A percentile compares a stretch with the other conserved stretches of the same genome.
phyloP scores from a whole-genome alignment of 2,888 invertebrate species.

The Trissolcus brochymenae region DNA sequence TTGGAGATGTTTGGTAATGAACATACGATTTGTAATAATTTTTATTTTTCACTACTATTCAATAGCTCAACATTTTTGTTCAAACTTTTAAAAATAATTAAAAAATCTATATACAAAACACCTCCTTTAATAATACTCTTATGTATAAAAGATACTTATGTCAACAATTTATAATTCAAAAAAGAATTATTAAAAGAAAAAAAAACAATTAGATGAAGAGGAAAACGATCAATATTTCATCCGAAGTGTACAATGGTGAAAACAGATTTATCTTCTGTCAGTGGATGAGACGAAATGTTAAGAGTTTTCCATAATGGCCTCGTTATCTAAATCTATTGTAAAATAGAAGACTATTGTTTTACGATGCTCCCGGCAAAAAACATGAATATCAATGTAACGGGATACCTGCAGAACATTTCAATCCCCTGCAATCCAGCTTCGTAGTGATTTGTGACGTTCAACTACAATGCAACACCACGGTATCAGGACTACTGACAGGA shows the following conservation, averaged over 20 bases:
- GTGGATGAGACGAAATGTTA: conserved; percentile 24
- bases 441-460: too few relatives aligned
- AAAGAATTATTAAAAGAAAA: conserved; percentile 26
- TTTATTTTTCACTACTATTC: background rate
- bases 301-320: conserved; percentile 45
- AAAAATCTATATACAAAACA: conserved; percentile 15
- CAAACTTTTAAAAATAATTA: background rate
- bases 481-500: too few relatives aligned
- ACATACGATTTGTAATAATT: conserved; percentile 2
- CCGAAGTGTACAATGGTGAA: background rate
- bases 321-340: conserved; percentile 29
- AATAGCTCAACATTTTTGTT: background rate
- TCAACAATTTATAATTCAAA: conserved; percentile 40
- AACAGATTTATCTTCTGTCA: conserved; percentile 1
- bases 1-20: conserved; percentile 17
- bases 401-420: too few relatives aligned
- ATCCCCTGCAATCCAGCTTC: too few relatives aligned
- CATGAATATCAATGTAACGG: too few relatives aligned
- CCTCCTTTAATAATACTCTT: conserved; percentile 22
- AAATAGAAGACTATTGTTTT: conserved; percentile 29
- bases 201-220: conserved; percentile 32
- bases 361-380: conserved; percentile 6
- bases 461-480: too few relatives aligned
- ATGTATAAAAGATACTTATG: conserved; percentile 14
- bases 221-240: conserved; percentile 36